Percentiles rank a stretch among this genome's conserved stretches.
Conservation (phyloP, 2,113 vertebrate genomes). For the Marmota flaviventris region DNA sequence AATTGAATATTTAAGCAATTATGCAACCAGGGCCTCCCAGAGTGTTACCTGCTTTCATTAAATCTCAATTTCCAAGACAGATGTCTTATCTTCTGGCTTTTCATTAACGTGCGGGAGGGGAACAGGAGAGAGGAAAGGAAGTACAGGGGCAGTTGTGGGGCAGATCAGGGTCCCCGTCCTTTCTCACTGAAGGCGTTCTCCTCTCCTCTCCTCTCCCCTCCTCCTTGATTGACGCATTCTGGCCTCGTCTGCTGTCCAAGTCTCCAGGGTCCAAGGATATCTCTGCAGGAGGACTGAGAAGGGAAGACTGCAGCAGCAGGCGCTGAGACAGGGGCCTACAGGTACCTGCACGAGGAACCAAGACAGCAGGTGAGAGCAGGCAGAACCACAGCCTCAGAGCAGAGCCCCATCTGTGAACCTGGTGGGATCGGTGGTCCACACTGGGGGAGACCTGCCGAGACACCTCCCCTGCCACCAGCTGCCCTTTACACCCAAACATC, state of each 20-base stretch:
- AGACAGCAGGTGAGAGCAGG: background rate
- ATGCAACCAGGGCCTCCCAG: conserved; percentile 45
- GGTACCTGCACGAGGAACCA: background rate
- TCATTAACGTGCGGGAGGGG: conserved; percentile 20
- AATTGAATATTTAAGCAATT: conserved; percentile 77
- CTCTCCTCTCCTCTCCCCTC: background rate
- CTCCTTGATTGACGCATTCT: background rate
- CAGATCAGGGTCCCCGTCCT: background rate
- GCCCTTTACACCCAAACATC: background rate
- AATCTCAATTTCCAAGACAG: conserved; percentile 75
- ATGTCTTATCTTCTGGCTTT: conserved; percentile 66
- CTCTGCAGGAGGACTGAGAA: background rate
- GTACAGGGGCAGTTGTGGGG: background rate
- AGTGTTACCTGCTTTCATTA: conserved; percentile 74
- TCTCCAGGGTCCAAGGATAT: background rate
- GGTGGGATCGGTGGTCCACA: background rate
- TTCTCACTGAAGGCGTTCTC: background rate
- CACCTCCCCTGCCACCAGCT: background rate
- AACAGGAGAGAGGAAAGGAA: background rate
- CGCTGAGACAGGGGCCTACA: background rate
- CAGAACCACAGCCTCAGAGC: background rate
- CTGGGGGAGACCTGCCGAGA: fast-evolving
- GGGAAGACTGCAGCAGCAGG: background rate
- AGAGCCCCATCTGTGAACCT: background rate
- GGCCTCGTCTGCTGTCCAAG: background rate